A percentile compares a stretch with the other conserved stretches of the same genome.
Conservation (phyloP, 1,140 invertebrate genomes). For the Cydia amplana region DNA sequence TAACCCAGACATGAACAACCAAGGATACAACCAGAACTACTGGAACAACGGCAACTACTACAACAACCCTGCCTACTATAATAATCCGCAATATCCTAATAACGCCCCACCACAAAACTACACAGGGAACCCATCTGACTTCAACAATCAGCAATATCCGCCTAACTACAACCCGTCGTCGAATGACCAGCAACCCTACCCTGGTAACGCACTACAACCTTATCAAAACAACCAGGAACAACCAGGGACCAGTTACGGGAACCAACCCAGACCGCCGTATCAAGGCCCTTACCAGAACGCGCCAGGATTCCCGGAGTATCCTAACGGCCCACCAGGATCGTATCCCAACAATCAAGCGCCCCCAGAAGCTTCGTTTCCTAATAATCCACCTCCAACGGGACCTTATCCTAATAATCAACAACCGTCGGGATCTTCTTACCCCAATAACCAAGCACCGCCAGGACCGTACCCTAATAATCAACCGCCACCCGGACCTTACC, state of each 20-base stretch:
- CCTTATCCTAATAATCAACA: conserved; percentile 35
- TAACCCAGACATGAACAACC: conserved; percentile 48
- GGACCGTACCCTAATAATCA: conserved; percentile 50
- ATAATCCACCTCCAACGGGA: conserved; percentile 32
- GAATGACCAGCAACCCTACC: conserved; percentile 40
- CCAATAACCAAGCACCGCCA: conserved; percentile 38
- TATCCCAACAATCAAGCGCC: conserved; percentile 35
- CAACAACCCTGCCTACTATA: conserved; percentile 66
- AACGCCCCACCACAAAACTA: conserved; percentile 56
- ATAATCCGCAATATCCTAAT: conserved; percentile 66
- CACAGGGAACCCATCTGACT: conserved; percentile 45
- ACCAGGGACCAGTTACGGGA: conserved; percentile 45
- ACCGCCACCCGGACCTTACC: conserved; percentile 49
- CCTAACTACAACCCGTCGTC: conserved; percentile 53
- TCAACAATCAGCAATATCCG: conserved; percentile 62
- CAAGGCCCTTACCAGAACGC: conserved; percentile 54
- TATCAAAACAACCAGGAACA: conserved; percentile 52
- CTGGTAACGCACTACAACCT: conserved; percentile 43
- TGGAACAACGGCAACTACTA: conserved; percentile 70
- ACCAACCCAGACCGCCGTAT: conserved; percentile 56
- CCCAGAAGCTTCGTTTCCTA: conserved; percentile 33
- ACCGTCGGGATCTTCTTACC: conserved; percentile 33
- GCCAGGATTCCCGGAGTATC: conserved; percentile 62
- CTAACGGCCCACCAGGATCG: conserved; percentile 49
- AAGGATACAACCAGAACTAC: conserved; percentile 66